These are phyloP conservation scores for Hystrix brachyura DNA, from an alignment of 2,113 vertebrate genomes.

Conservation along the genomic window DNA sequence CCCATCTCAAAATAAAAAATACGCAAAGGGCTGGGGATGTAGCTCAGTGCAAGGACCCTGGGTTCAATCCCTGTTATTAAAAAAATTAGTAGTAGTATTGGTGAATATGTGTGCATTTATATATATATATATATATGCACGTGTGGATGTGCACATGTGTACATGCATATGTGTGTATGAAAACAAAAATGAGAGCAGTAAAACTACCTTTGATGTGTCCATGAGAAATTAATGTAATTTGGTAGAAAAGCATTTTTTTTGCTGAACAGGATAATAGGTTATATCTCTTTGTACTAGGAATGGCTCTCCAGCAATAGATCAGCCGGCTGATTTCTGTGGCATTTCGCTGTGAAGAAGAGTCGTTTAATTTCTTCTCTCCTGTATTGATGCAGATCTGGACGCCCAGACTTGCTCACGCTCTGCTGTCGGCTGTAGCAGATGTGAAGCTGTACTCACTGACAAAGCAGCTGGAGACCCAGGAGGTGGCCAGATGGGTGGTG, in stretches of 20 bases:
- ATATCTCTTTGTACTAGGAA: not conserved
- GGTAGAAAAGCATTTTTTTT: not conserved
- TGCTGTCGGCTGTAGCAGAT: conserved; percentile 94
- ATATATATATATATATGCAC: not conserved
- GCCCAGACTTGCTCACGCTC: conserved; percentile 92
- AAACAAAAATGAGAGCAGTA: not conserved
- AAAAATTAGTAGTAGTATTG: not conserved
- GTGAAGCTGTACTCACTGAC: conserved; percentile 92
- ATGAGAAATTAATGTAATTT: not conserved
- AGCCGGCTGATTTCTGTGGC: conserved; percentile 8
- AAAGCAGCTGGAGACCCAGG: conserved; percentile 88
- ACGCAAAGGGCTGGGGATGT: not conserved
- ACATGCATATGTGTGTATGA: not conserved
- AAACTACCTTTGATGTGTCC: not conserved
- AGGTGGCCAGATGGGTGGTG: conserved; percentile 94
- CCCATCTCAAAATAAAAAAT: not conserved
- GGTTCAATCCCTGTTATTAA: not conserved
- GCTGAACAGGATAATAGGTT: not conserved
- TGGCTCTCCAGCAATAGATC: not conserved
- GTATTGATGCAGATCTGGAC: conserved; percentile 92
- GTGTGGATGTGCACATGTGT: not conserved
- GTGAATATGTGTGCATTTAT: not conserved
- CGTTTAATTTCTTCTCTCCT: conserved; percentile 9
- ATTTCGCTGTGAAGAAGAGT: not conserved
- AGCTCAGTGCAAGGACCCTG: not conserved